phyloP scores from a whole-genome alignment of 2,888 invertebrate genomes.

The Eupithecia inturbata region DNA sequence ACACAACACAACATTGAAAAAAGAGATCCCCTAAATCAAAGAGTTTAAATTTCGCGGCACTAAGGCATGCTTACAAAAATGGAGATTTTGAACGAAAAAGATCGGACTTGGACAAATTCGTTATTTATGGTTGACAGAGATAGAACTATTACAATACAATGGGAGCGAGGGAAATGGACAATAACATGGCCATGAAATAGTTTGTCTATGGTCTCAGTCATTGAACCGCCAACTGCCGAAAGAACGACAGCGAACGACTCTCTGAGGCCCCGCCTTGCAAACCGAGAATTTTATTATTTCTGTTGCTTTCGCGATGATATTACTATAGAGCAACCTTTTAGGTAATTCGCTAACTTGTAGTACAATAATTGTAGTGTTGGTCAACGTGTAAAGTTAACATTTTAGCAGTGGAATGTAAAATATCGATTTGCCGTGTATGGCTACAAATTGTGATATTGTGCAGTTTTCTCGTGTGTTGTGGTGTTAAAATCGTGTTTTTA shows the following conservation, averaged over 20 bases:
- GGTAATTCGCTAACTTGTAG: conserved; percentile 61
- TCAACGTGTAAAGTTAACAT: conserved; percentile 16
- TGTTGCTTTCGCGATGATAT: conserved; percentile 76
- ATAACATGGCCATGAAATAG: conserved; percentile 42
- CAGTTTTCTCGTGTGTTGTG: conserved; percentile 60
- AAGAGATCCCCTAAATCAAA: too few species aligned
- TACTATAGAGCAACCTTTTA: conserved; percentile 69
- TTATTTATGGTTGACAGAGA: conserved; percentile 30
- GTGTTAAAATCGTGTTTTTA: conserved; percentile 55
- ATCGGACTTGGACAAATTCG: not conserved
- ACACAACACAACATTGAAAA: too few species aligned
- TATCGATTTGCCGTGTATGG: conserved; percentile 74
- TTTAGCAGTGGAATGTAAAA: conserved; percentile 55
- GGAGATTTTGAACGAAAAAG: conserved; percentile 18
- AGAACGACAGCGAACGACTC: conserved; percentile 72
- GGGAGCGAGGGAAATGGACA: conserved; percentile 38
- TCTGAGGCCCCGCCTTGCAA: conserved; percentile 80
- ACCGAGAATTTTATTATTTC: conserved; percentile 73
- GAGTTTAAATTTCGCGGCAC: not conserved
- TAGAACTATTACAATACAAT: not conserved
- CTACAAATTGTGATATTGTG: conserved; percentile 67
- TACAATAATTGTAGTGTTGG: conserved; percentile 1
- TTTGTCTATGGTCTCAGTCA: conserved; percentile 66
- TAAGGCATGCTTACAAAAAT: not conserved
- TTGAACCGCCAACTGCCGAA: conserved; percentile 76